phyloP scores from a whole-genome alignment of 2,888 invertebrate species.

The Pandemis corylana region DNA sequence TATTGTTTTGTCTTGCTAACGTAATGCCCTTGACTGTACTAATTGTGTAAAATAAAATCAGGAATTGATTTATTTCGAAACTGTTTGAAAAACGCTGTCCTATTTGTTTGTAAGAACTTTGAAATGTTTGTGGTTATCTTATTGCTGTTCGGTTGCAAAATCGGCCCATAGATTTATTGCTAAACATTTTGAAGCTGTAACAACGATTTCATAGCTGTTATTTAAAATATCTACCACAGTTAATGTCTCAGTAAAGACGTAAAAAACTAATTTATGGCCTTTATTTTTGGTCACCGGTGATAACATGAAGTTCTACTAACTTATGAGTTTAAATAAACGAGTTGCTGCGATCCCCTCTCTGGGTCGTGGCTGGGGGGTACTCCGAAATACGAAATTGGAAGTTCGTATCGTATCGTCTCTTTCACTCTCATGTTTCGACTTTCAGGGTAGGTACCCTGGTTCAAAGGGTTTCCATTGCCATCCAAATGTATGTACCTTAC shows the following conservation, averaged over 20 bases:
- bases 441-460: no score
- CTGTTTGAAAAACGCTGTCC: no score
- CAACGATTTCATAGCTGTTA: neutral
- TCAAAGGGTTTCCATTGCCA: no score
- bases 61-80: no score
- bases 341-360: no score
- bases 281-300: constrained; percentile 2
- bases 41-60: neutral
- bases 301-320: neutral
- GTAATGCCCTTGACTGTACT: no score
- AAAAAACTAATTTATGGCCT: constrained; percentile 7
- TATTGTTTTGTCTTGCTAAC: no score
- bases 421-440: no score
- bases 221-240: constrained; percentile 4
- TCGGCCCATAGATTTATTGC: neutral
- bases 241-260: constrained; percentile 4
- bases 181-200: neutral
- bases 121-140: neutral
- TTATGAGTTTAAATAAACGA: neutral
- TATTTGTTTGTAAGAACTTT: neutral
- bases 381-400: no score
- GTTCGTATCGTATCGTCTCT: no score
- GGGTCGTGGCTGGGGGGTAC: no score
- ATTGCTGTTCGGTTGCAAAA: neutral
- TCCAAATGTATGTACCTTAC: no score